These are phyloP conservation scores for Margaritifera margaritifera DNA, from an alignment of 2,888 invertebrate genomes.

Conservation along the genomic window DNA sequence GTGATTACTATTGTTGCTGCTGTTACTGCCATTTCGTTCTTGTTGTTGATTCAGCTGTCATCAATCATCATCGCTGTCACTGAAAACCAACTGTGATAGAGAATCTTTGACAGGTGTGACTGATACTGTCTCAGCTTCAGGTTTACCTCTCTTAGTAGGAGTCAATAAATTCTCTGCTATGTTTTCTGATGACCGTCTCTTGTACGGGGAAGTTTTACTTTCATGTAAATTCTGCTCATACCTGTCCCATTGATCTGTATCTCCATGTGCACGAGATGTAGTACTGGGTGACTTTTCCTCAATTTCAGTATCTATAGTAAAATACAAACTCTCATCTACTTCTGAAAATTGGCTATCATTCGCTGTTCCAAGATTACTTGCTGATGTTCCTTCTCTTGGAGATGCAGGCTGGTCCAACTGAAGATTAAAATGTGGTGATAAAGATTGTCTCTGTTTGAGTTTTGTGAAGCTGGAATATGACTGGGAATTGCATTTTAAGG, in stretches of 20 bases:
- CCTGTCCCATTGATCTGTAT: not conserved
- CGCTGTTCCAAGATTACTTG: constrained; percentile 1
- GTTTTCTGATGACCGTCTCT: too few species aligned
- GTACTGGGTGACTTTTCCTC: constrained; percentile 1
- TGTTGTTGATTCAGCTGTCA: not conserved
- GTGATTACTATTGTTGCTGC: not conserved
- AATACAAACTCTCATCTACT: constrained; percentile 29
- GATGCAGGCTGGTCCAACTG: too few species aligned
- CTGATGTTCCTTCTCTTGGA: not conserved
- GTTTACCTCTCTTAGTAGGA: too few species aligned
- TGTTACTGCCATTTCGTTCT: constrained; percentile 1
- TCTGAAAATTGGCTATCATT: constrained; percentile 41
- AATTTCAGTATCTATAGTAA: constrained; percentile 1
- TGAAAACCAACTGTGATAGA: too few species aligned
- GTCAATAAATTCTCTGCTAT: too few species aligned
- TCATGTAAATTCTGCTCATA: constrained; percentile 13
- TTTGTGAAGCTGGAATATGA: too few species aligned
- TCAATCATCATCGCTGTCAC: not conserved
- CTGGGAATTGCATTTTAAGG: too few species aligned
- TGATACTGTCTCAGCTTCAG: too few species aligned
- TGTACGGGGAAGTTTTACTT: not conserved
- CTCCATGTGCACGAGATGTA: too few species aligned
- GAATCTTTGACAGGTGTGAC: too few species aligned
- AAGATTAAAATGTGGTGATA: too few species aligned
- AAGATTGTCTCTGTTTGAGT: too few species aligned